A percentile compares a stretch with the other conserved stretches of the same genome.
These are phyloP conservation scores for Catocala sponsa DNA, from an alignment of 2,888 invertebrate genomes.

Conservation along the genomic window DNA sequence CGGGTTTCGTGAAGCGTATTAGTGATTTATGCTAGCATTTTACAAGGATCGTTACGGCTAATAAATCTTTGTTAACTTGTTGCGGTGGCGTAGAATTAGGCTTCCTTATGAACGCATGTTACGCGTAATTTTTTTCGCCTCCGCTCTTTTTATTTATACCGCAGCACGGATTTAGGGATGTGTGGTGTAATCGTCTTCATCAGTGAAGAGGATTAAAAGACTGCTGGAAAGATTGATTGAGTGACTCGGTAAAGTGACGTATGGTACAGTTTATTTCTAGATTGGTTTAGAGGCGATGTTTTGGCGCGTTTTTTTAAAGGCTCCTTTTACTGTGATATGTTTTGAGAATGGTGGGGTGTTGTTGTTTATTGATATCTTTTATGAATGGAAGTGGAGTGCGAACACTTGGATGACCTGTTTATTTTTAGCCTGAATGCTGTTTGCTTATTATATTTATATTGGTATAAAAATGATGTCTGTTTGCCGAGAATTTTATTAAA, in stretches of 20 bases:
- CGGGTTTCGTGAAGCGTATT: slow-evolving; percentile 63
- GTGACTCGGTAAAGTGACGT: not conserved
- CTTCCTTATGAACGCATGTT: slow-evolving; percentile 58
- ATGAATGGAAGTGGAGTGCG: too few species aligned
- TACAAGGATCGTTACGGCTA: slow-evolving; percentile 76
- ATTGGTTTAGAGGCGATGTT: too few species aligned
- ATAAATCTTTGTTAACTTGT: slow-evolving; percentile 82
- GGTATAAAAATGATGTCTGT: too few species aligned
- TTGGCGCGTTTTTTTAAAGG: too few species aligned
- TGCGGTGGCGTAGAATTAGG: slow-evolving; percentile 70
- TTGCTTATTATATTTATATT: too few species aligned
- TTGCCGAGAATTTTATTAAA: too few species aligned
- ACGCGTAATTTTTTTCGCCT: slow-evolving; percentile 40
- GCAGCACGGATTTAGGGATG: slow-evolving; percentile 31
- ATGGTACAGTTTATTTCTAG: not conserved
- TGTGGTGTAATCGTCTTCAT: slow-evolving; percentile 13
- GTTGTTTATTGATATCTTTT: too few species aligned
- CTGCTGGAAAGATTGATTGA: slow-evolving; percentile 4
- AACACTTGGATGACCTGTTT: too few species aligned
- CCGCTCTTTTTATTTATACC: slow-evolving; percentile 43
- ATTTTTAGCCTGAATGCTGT: too few species aligned
- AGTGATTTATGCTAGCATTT: slow-evolving; percentile 78
- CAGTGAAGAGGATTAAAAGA: slow-evolving; percentile 9
- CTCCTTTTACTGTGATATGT: too few species aligned
- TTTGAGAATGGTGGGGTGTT: too few species aligned